phyloP scores from a whole-genome alignment of 2,797 vertebrate species.

The Sebastes diaconus region DNA sequence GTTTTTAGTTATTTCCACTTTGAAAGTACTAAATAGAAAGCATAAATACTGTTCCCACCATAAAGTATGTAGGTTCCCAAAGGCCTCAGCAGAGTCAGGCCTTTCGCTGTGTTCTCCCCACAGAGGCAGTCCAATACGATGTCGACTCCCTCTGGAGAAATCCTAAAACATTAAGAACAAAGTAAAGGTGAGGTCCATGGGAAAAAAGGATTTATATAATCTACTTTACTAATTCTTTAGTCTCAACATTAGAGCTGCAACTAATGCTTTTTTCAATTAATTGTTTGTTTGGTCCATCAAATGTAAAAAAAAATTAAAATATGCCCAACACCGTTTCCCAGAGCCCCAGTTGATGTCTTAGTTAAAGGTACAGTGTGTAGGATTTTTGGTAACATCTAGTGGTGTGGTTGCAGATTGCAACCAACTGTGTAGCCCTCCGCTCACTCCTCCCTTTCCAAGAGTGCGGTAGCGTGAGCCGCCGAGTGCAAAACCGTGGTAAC shows the following conservation, averaged over 20 bases:
- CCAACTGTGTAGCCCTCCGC: no score
- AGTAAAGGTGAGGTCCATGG: not conserved
- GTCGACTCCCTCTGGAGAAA: conserved; percentile 95
- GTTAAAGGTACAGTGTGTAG: no score
- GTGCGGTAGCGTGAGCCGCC: accelerated
- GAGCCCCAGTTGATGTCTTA: no score
- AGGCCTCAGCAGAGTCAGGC: conserved; percentile 93
- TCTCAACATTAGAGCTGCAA: not conserved
- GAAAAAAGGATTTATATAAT: not conserved
- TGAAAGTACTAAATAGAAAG: not conserved
- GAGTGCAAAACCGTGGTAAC: no score
- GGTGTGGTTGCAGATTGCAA: no score
- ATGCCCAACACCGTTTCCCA: not conserved
- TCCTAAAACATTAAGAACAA: conserved; percentile 79
- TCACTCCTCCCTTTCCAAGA: no score
- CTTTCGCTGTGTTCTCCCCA: conserved; percentile 97
- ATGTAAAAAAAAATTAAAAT: accelerated
- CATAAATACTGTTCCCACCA: conserved; percentile 80
- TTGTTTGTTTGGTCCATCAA: no score
- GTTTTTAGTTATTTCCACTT: not conserved
- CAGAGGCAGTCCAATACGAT: conserved; percentile 96
- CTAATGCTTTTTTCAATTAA: no score
- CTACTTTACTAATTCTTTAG: not conserved
- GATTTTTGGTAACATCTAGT: no score
- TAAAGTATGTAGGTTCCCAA: conserved; percentile 98